Percentiles rank a stretch among this genome's conserved stretches.
Conservation (phyloP, 2,888 invertebrate genomes). For the Aromia moschata region DNA sequence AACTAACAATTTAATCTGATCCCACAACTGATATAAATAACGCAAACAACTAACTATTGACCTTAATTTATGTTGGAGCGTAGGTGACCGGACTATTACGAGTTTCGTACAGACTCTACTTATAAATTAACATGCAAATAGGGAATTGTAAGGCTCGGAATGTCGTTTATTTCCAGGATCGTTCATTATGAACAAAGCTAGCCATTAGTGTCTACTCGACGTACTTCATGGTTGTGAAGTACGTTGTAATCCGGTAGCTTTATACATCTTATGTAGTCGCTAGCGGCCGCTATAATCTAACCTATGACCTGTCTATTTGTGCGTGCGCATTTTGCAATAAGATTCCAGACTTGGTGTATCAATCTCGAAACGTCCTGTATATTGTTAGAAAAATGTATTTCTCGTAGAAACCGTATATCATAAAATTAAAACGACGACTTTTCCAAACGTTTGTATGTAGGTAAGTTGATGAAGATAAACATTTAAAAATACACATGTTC, state of each 20-base stretch:
- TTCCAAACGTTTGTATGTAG: too few relatives aligned
- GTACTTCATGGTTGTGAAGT: slow-evolving; percentile 30
- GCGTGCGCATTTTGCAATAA: slow-evolving; percentile 29
- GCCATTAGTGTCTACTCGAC: slow-evolving; percentile 29
- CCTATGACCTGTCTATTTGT: slow-evolving; percentile 24
- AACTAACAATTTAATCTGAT: neutral
- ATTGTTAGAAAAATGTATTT: too few relatives aligned
- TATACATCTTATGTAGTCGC: slow-evolving; percentile 25
- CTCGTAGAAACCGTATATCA: too few relatives aligned
- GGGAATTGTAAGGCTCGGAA: slow-evolving; percentile 20
- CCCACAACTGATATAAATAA: neutral
- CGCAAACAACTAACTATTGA: neutral
- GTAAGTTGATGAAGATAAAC: too few relatives aligned
- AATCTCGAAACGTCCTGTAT: too few relatives aligned
- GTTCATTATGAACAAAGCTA: slow-evolving; percentile 28
- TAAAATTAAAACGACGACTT: too few relatives aligned
- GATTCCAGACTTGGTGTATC: neutral
- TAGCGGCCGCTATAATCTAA: slow-evolving; percentile 26
- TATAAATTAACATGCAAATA: slow-evolving; percentile 31
- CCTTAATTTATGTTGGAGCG: neutral
- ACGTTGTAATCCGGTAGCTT: slow-evolving; percentile 28
- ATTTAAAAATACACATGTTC: too few relatives aligned
- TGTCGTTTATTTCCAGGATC: slow-evolving; percentile 27
- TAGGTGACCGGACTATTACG: slow-evolving; percentile 15
- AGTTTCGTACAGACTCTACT: slow-evolving; percentile 20